Evolutionary conservation across 2,113 vertebrate species (phyloP).

Genomic region (Pteronura brasiliensis): DNA sequence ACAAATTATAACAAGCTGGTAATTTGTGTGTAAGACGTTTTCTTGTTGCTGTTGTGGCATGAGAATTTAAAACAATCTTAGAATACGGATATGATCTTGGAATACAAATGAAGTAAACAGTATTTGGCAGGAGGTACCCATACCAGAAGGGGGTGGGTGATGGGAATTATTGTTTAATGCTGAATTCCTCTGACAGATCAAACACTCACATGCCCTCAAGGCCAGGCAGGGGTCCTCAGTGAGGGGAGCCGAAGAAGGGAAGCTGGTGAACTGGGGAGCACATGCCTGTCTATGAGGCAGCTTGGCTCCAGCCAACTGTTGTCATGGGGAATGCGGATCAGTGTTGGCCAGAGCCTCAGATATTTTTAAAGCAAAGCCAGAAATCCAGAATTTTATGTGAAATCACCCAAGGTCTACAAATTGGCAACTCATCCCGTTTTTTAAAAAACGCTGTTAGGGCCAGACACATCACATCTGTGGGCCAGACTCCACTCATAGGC

Average conservation of each 20-base stretch:
- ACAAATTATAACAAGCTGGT: not conserved
- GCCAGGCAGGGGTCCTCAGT: not conserved
- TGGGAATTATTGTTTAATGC: not conserved
- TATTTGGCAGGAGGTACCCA: not conserved
- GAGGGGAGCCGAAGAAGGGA: not conserved
- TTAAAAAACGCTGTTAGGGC: not conserved
- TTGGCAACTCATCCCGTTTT: conserved; percentile 6
- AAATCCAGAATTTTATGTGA: conserved; percentile 50
- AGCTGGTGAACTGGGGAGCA: not conserved
- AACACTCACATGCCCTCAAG: not conserved
- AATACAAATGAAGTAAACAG: conserved; percentile 33
- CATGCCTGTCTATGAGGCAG: not conserved
- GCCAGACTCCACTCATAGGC: not conserved
- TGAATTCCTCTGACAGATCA: not conserved
- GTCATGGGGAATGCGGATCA: not conserved
- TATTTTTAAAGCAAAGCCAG: conserved; percentile 51
- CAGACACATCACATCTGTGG: conserved; percentile 49
- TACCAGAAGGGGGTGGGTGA: not conserved
- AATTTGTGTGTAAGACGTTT: conserved; percentile 11
- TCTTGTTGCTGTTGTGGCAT: not conserved
- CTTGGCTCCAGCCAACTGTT: not conserved
- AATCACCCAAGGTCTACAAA: conserved; percentile 45
- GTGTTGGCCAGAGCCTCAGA: not conserved
- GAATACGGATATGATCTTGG: not conserved
- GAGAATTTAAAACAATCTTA: conserved; percentile 1